Conservation (phyloP, 2,797 vertebrate species). For the Microctenopoma stevenorrisi region DNA sequence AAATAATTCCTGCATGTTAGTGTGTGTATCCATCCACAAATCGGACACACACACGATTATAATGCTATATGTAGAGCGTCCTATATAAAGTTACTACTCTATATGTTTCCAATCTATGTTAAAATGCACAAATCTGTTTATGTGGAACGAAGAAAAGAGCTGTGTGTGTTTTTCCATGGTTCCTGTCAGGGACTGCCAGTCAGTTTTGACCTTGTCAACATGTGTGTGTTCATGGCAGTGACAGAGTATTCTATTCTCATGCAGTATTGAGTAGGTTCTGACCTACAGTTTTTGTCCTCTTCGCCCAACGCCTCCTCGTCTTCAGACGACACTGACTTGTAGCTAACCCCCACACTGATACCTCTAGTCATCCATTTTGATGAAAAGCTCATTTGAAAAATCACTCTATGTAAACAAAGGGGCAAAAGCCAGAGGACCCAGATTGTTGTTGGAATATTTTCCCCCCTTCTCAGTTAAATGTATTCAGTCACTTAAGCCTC, state of each 20-base stretch:
- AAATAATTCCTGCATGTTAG: constrained; percentile 69
- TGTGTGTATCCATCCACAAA: constrained; percentile 38
- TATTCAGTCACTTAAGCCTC: constrained; percentile 76
- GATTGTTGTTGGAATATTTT: constrained; percentile 49
- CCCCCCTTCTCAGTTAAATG: constrained; percentile 51
- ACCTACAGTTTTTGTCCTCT: constrained; percentile 68
- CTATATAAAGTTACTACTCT: constrained; percentile 4
- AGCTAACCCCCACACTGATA: constrained; percentile 30
- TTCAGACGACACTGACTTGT: constrained; percentile 41
- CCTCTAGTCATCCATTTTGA: constrained; percentile 51
- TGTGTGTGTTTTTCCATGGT: constrained; percentile 32
- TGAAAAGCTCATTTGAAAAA: constrained; percentile 54
- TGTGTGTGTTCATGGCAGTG: constrained; percentile 60
- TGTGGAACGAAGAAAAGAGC: constrained; percentile 1
- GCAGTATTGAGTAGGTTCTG: constrained; percentile 69
- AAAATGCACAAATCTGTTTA: neutral
- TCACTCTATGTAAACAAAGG: constrained; percentile 46
- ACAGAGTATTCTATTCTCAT: constrained; percentile 63
- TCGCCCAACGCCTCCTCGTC: constrained; percentile 47
- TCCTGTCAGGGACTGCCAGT: constrained; percentile 17
- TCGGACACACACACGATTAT: constrained; percentile 25
- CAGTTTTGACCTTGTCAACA: constrained; percentile 63
- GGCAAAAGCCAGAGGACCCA: constrained; percentile 49
- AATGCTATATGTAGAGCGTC: constrained; percentile 26
- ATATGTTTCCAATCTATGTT: constrained; percentile 13